Evolutionary conservation across 2,797 vertebrate genomes (phyloP).

Genomic region (Triplophysa bombifrons): DNA sequence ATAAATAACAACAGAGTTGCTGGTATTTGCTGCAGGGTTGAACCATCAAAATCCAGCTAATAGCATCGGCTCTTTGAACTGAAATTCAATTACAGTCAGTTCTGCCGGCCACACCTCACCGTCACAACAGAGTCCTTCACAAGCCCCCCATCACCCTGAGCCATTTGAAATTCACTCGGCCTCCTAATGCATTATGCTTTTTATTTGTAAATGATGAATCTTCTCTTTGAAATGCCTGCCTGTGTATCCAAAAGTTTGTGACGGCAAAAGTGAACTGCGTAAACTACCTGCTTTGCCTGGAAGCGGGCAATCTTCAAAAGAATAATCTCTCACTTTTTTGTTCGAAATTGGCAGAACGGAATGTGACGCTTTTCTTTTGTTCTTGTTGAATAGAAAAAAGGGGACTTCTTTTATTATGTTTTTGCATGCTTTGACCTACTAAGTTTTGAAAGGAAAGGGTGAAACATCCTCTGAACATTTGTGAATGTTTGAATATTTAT

Average conservation of each 20-base stretch:
- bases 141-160: constrained; percentile 31
- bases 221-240: constrained; percentile 54
- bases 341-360: constrained; percentile 47
- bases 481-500: constrained; percentile 38
- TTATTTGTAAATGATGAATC: constrained; percentile 51
- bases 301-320: constrained; percentile 58
- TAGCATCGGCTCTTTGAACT: constrained; percentile 61
- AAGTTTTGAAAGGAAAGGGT: constrained; percentile 37
- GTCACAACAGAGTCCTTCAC: constrained; percentile 36
- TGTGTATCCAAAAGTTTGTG: constrained; percentile 45
- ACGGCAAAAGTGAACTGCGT: constrained; percentile 31
- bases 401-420: constrained; percentile 33
- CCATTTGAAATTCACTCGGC: constrained; percentile 35
- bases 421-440: constrained; percentile 19
- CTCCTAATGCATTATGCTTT: constrained; percentile 40
- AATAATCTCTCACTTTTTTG: constrained; percentile 36
- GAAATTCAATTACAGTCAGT: constrained; percentile 58
- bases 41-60: constrained; percentile 47
- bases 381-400: constrained; percentile 50
- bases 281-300: constrained; percentile 51
- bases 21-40: constrained; percentile 34
- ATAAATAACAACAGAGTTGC: constrained; percentile 54
- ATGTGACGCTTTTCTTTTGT: constrained; percentile 50
- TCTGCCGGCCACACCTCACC: constrained; percentile 49
- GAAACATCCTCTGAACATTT: constrained; percentile 27